These are phyloP conservation scores for Halcyon badia DNA, from an alignment of 2,797 vertebrate species.

Conservation along the genomic window DNA sequence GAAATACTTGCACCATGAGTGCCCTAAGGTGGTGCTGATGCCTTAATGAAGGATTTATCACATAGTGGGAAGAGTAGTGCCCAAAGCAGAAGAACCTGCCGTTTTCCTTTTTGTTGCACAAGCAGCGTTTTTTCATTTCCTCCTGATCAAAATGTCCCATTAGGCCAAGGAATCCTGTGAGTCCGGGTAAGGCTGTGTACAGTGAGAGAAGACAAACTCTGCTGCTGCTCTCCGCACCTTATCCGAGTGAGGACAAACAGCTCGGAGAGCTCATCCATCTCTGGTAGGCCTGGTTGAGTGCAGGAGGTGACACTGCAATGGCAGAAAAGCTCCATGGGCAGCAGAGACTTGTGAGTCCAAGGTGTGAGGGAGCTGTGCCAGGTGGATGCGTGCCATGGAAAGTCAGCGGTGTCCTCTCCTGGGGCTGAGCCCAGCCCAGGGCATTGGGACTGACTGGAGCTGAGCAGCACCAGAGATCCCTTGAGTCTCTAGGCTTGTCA, in stretches of 20 bases:
- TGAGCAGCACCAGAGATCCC: neutral
- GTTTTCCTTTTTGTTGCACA: neutral
- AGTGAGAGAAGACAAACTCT: neutral
- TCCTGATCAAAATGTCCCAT: neutral
- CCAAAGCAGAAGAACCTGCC: constrained; percentile 52
- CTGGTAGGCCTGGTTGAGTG: neutral
- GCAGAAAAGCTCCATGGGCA: neutral
- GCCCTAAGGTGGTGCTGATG: constrained; percentile 17
- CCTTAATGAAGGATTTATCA: constrained; percentile 30
- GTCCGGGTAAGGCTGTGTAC: neutral
- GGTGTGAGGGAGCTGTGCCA: fast-evolving
- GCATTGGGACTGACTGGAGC: neutral
- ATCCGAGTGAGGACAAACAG: neutral
- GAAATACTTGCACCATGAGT: constrained; percentile 20
- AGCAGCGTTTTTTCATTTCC: neutral
- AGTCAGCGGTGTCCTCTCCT: neutral
- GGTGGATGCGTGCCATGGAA: neutral
- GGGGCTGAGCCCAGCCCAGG: neutral
- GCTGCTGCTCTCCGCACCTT: neutral
- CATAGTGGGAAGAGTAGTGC: neutral
- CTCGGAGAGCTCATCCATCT: neutral
- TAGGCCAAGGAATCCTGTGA: neutral
- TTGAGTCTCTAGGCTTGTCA: neutral
- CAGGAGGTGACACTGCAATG: neutral
- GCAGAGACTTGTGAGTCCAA: neutral